Conservation (phyloP, 1,140 invertebrate species). For the Teleopsis dalmanni region DNA sequence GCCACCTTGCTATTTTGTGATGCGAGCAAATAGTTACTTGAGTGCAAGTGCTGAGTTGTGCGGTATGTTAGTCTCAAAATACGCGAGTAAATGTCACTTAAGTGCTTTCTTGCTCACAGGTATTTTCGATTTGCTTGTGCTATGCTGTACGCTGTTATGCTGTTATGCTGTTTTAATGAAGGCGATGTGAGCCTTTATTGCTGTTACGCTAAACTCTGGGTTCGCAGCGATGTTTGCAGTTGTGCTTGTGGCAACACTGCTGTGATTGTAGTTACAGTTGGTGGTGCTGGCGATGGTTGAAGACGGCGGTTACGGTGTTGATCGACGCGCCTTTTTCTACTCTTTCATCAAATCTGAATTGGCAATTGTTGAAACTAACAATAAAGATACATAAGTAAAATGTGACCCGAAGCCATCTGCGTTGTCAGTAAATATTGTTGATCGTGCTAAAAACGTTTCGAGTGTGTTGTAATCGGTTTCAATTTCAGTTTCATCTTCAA, state of each 20-base stretch:
- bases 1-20: not conserved
- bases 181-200: too few species aligned
- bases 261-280: too few species aligned
- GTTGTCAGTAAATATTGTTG: not conserved
- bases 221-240: too few species aligned
- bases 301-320: not conserved
- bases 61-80: not conserved
- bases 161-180: too few species aligned
- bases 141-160: too few species aligned
- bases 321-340: not conserved
- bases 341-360: not conserved
- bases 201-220: too few species aligned
- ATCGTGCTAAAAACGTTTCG: conserved; percentile 22
- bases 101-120: not conserved
- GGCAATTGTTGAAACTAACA: conserved; percentile 15
- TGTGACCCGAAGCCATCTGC: conserved; percentile 37
- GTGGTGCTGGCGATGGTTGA: not conserved
- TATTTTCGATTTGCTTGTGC: too few species aligned
- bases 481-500: too few species aligned
- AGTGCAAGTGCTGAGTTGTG: conserved; percentile 2
- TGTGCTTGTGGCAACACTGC: too few species aligned
- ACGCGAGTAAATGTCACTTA: conserved; percentile 10
- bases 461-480: conserved; percentile 43
- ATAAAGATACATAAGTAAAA: conserved; percentile 42
- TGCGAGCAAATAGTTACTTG: not conserved